Evolutionary conservation across 2,888 invertebrate species (phyloP).

Genomic region (Cheilosia urbana): DNA sequence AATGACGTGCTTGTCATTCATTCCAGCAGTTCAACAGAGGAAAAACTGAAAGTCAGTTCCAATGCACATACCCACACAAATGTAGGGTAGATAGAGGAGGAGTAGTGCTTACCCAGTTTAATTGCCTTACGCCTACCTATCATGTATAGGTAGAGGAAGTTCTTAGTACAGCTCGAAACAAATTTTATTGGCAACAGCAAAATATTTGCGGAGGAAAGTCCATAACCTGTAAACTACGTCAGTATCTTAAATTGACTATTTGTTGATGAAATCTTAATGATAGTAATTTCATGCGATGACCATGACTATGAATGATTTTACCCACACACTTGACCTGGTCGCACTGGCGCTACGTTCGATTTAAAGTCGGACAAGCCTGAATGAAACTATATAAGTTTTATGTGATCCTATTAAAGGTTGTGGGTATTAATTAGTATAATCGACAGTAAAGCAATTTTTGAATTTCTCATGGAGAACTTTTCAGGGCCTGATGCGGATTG

Average conservation of each 20-base stretch:
- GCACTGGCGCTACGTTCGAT: neutral
- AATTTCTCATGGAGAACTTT: too few relatives aligned
- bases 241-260: neutral
- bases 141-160: too few relatives aligned
- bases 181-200: neutral
- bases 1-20: neutral
- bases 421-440: too few relatives aligned
- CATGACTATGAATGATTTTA: neutral
- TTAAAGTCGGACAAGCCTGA: neutral
- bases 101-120: conserved; percentile 2
- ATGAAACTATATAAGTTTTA: neutral
- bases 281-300: neutral
- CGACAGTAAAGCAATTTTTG: too few relatives aligned
- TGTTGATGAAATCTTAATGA: neutral
- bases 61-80: neutral
- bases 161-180: neutral
- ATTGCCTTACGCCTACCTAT: neutral
- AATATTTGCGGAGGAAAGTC: neutral
- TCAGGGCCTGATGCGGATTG: too few relatives aligned
- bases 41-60: neutral
- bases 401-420: too few relatives aligned
- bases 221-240: neutral
- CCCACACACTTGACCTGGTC: neutral
- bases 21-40: neutral
- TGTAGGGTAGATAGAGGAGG: neutral